A percentile compares a stretch with the other conserved stretches of the same genome.
phyloP scores from a whole-genome alignment of 1,140 invertebrate species.

The Drosophila yakuba region DNA sequence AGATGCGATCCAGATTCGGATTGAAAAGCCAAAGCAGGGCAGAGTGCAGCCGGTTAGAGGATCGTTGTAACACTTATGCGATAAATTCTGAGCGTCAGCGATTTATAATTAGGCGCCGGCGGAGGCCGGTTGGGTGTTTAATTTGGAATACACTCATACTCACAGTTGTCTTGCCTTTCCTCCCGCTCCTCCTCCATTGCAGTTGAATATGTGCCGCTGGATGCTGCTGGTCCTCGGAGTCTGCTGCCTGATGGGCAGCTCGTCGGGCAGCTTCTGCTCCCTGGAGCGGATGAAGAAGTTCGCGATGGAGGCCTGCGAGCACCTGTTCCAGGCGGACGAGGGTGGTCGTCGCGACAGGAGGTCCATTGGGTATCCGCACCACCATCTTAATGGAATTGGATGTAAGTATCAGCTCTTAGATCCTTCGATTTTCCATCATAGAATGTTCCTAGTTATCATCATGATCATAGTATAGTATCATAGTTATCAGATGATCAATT shows the following conservation, averaged over 20 bases:
- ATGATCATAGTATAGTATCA: no score
- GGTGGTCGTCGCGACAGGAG: slow-evolving; percentile 52
- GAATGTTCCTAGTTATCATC: no score
- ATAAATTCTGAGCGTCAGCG: slow-evolving; percentile 45
- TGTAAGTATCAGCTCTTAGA: slow-evolving; percentile 50
- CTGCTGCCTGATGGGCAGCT: slow-evolving; percentile 42
- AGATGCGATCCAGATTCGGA: background rate
- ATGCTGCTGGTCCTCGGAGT: slow-evolving; percentile 48
- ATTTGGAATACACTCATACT: slow-evolving; percentile 27
- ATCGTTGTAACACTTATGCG: slow-evolving; percentile 47
- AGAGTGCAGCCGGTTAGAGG: slow-evolving; percentile 45
- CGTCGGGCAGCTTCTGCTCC: slow-evolving; percentile 58
- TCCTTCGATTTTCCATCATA: background rate
- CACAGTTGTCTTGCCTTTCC: slow-evolving; percentile 9
- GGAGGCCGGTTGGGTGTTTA: slow-evolving; percentile 28
- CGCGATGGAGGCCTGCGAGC: slow-evolving; percentile 77
- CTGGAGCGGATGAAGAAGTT: slow-evolving; percentile 75
- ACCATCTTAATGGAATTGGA: slow-evolving; percentile 55
- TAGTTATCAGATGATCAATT: no score
- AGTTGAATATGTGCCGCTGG: slow-evolving; percentile 65
- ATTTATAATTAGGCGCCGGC: slow-evolving; percentile 30
- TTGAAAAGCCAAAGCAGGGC: slow-evolving; percentile 5
- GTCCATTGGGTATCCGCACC: slow-evolving; percentile 56
- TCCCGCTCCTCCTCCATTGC: slow-evolving; percentile 12
- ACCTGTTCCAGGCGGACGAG: slow-evolving; percentile 71